phyloP scores from a whole-genome alignment of 2,113 vertebrate genomes.

The Cynocephalus volans region DNA sequence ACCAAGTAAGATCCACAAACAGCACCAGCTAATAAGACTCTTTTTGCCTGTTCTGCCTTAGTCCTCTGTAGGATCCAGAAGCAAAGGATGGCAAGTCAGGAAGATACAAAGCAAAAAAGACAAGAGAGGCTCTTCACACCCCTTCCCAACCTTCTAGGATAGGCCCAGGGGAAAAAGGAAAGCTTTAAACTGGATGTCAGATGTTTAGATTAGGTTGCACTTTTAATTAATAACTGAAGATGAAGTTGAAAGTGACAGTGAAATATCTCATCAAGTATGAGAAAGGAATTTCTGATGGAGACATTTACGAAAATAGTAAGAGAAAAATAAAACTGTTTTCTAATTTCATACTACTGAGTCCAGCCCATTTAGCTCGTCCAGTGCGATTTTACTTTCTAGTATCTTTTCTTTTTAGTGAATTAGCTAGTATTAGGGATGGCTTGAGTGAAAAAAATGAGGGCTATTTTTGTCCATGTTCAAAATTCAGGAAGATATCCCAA shows the following conservation, averaged over 20 bases:
- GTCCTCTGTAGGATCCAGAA: not conserved
- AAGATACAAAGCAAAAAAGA: not conserved
- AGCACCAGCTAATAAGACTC: not conserved
- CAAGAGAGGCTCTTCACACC: not conserved
- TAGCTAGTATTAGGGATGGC: not conserved
- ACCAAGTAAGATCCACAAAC: not conserved
- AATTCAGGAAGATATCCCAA: not conserved
- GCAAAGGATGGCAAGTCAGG: not conserved
- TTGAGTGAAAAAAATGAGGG: not conserved
- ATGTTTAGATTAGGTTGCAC: not conserved
- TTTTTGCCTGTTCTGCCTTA: not conserved
- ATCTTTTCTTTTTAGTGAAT: not conserved
- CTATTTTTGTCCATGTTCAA: not conserved
- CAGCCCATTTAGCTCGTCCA: not conserved
- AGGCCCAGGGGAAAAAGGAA: not conserved
- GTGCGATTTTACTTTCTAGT: not conserved
- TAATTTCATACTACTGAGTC: not conserved
- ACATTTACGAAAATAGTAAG: not conserved
- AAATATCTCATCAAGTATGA: not conserved
- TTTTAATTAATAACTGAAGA: not conserved
- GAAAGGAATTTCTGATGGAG: not conserved
- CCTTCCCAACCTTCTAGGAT: not conserved
- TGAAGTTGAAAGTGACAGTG: not conserved
- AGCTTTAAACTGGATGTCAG: not conserved
- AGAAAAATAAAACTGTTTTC: constrained; percentile 7